Conservation (phyloP, 2,888 invertebrate genomes). For the Drosophila borealis region DNA sequence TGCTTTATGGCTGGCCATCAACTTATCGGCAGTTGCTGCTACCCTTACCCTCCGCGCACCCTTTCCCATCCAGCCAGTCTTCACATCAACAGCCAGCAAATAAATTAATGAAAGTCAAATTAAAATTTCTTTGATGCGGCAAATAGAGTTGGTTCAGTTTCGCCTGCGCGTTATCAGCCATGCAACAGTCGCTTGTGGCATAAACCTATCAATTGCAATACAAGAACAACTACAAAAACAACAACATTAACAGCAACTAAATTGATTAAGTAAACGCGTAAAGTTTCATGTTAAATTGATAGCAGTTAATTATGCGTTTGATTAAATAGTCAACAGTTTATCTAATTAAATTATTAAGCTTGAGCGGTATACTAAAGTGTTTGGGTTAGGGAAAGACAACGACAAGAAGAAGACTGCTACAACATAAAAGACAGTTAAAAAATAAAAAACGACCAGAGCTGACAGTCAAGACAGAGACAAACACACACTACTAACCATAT, state of each 20-base stretch:
- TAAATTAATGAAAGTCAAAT: conserved; percentile 76
- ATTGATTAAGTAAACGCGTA: not conserved
- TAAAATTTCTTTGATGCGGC: conserved; percentile 60
- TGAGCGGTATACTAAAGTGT: conserved; percentile 1
- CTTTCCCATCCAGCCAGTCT: not conserved
- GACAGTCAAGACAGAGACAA: conserved; percentile 8
- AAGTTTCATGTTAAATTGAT: conserved; percentile 4
- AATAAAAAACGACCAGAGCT: not conserved
- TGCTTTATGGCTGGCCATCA: conserved; percentile 72
- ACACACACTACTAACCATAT: conserved; percentile 15
- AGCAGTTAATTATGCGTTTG: conserved; percentile 8
- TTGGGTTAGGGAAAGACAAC: not conserved
- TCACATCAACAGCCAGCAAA: conserved; percentile 33
- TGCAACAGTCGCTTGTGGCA: conserved; percentile 26
- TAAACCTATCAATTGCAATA: conserved; percentile 18
- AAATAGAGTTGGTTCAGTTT: conserved; percentile 4
- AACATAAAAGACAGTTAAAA: not conserved
- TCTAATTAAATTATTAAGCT: conserved; percentile 8
- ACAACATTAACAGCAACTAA: conserved; percentile 3
- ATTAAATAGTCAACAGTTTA: conserved; percentile 1
- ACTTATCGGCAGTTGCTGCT: conserved; percentile 62
- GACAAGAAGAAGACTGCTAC: conserved; percentile 23
- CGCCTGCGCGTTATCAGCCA: conserved; percentile 8
- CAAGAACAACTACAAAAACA: conserved; percentile 1
- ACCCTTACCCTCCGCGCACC: not conserved